Evolutionary conservation across 2,797 vertebrate genomes (phyloP), one percentile per base, ranked within the genome.

Genomic region (Tokudaia tokunoshimensis): DNA sequence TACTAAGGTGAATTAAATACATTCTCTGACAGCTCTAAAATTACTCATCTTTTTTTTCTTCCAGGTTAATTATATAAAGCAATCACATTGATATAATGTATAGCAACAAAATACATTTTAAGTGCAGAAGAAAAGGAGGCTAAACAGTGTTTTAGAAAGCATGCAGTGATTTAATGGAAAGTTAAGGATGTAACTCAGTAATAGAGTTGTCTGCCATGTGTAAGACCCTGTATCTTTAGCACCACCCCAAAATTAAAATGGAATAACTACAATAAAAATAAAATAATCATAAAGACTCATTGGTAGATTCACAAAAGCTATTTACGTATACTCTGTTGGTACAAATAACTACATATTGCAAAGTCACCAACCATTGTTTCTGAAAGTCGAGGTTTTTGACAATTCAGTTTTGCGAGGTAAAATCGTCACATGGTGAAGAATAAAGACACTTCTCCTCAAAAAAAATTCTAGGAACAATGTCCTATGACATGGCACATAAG

Each of bases 1-100:
- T 83, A 96, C 79, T 55, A 79, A 89, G 55, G 76, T 95, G 80
- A 94, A 91, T 92, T 95, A 85, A 97, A 97, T 63, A 70, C 50
- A 90, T 92, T 81, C 93, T 91, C 78, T 94, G 79, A 84, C 80
- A 91, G 20, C 47, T 96, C 92, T 95, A 74, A 96, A 94, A 93
- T 74, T 72, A 89, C 75, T 85, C 67, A 91, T 26, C 63, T 74
- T 92, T 87, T 90, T 92, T 93, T 85, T 81, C 13, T 65, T 44
- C 6, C 47, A 86, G 24, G 29, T 96, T 97, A 94, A 94, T 93
- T 94, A 91, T 34, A 89, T 81, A 92, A 94, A 91, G 80, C 87
- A 79, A 96, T 89, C 81, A 26, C 80, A 92, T 52, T 70, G 82
- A 96, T 92, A 85, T 44, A 92, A 55, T 26, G 1, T 26, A 1